Base-by-base conservation (phyloP, 2,888 invertebrate species). In the Magallana nippona region DNA sequence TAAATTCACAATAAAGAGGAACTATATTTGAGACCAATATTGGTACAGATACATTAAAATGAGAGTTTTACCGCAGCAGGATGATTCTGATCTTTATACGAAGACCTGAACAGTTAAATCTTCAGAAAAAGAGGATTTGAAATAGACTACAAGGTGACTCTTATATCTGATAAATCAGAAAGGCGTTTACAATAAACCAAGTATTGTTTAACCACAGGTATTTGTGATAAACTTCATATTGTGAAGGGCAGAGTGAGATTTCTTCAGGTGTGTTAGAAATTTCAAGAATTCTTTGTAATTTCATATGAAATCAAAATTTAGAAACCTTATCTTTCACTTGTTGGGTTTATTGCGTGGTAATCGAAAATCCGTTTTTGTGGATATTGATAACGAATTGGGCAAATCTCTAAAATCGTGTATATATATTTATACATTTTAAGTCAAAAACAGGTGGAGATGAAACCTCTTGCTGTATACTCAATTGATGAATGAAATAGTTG, bases 281-380 rank as follows among this genome's bases (percentile, higher is more conserved):
- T 71, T 71, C 71, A 71, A 71, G 71, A 71, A 71, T 71, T 71
- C 71, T 32, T 71, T 32, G 71, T 71, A 71, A 19, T 71, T 71
- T 32, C 22, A 27, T 71, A 19, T 13, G 22, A 63, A 27, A 71
- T 71, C 71, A 71, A 71, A 71, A 27, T 71, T 71, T 71, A 71
- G 71, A 15, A 71, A 71, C 71, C 71, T 71, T 71, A 71, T 71
- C 71, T 11, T 27, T 27, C 11, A 13, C 71, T 71, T 32, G 32
- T 71, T 71, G 71, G 71, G 13, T 71, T 71, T 71, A 71, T 71
- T 71, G 32, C 71, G 71, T 71, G 71, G 32, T 71, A 71, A 71
- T 71, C 71, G 71, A 71, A 44, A 71, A 71, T 71, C 71, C 71
- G 71, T 71, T 71, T 71, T 71, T 71, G 15, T 32, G 22, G 71